phyloP scores from a whole-genome alignment of 2,888 invertebrate species.

The Sepioteuthis lessoniana region DNA sequence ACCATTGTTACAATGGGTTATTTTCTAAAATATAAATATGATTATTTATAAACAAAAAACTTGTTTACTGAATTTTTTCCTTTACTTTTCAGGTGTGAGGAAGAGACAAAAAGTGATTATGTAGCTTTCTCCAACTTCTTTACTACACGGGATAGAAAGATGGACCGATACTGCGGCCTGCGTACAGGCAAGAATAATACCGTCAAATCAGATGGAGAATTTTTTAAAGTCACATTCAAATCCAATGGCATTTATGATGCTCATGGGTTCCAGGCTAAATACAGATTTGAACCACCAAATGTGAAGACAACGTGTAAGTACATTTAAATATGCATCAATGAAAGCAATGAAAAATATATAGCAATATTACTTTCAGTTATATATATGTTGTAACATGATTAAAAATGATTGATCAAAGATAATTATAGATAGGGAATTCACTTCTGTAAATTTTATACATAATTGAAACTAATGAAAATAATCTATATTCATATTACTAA shows the following conservation, averaged over 20 bases:
- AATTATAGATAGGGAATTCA: too few species aligned
- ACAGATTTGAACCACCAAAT: constrained; percentile 85
- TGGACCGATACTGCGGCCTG: constrained; percentile 88
- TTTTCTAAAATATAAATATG: too few species aligned
- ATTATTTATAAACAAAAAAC: too few species aligned
- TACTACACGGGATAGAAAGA: constrained; percentile 87
- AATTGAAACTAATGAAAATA: too few species aligned
- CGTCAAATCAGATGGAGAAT: constrained; percentile 87
- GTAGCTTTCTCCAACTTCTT: constrained; percentile 96
- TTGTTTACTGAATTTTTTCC: too few species aligned
- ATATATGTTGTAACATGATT: too few species aligned
- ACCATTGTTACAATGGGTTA: too few species aligned
- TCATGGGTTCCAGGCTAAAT: constrained; percentile 93
- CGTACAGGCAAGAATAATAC: constrained; percentile 74
- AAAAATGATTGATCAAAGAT: too few species aligned
- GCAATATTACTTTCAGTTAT: too few species aligned
- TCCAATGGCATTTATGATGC: constrained; percentile 95
- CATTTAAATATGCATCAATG: background rate
- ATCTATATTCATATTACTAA: too few species aligned
- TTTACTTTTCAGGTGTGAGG: constrained; percentile 85
- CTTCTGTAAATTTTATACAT: too few species aligned
- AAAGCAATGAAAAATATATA: too few species aligned
- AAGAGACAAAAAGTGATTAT: constrained; percentile 92
- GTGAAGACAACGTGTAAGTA: constrained; percentile 71
- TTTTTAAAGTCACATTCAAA: constrained; percentile 94